phyloP scores from a whole-genome alignment of 2,113 vertebrate genomes.

The Narcine bancroftii region DNA sequence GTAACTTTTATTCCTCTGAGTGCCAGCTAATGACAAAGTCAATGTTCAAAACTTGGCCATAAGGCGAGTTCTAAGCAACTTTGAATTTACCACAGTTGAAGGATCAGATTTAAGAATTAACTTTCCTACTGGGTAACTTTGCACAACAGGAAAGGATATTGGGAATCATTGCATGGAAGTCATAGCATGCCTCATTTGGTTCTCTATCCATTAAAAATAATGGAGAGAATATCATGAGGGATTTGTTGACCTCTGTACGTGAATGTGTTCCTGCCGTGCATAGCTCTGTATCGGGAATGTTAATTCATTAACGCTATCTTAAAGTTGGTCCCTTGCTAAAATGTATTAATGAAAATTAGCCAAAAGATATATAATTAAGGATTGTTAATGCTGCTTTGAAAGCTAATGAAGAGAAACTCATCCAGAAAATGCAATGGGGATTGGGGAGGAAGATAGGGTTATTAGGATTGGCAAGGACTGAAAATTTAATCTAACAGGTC shows the following conservation, averaged over 20 bases:
- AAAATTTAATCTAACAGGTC: conserved; percentile 6
- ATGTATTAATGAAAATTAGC: conserved; percentile 27
- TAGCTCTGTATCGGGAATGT: neutral
- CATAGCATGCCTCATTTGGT: conserved; percentile 11
- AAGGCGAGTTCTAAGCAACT: neutral
- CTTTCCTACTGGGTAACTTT: conserved; percentile 4
- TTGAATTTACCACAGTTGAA: neutral
- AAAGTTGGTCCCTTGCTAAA: conserved; percentile 21
- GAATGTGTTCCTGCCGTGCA: conserved; percentile 18
- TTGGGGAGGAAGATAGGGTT: neutral
- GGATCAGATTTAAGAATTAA: neutral
- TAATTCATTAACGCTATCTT: conserved; percentile 30
- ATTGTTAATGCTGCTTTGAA: conserved; percentile 27
- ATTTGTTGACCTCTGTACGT: conserved; percentile 14
- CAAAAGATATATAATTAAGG: conserved; percentile 28
- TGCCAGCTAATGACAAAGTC: neutral
- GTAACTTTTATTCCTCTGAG: neutral
- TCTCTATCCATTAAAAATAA: conserved; percentile 33
- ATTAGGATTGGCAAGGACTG: neutral
- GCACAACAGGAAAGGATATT: neutral
- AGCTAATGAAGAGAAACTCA: conserved; percentile 21
- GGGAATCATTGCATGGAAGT: neutral
- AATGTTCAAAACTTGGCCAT: neutral
- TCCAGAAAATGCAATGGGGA: conserved; percentile 5
- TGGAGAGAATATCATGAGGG: neutral